Evolutionary conservation across 2,113 vertebrate species (phyloP).

Genomic region (Australoheros scitulus): DNA sequence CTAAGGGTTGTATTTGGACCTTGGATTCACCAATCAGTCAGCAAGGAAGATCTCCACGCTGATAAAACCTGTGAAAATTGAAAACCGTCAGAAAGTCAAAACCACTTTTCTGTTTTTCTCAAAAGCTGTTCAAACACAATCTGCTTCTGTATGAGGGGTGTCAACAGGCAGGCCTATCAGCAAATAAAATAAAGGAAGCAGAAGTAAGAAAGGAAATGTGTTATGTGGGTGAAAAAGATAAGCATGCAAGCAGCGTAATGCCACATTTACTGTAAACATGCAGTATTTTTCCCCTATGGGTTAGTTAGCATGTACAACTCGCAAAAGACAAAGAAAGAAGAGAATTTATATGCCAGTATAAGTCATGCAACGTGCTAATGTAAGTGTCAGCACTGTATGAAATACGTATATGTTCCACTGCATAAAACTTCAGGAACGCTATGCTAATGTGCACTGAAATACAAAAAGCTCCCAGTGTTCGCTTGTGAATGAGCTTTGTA

Average conservation of each 20-base stretch:
- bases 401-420: constrained; percentile 47
- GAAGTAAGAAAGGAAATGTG: constrained; percentile 24
- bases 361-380: constrained; percentile 46
- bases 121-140: constrained; percentile 58
- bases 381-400: constrained; percentile 47
- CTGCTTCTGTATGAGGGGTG: constrained; percentile 43
- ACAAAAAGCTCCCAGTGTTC: constrained; percentile 58
- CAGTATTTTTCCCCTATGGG: not conserved
- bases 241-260: not conserved
- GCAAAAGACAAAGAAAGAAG: constrained; percentile 16
- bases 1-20: not conserved
- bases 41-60: not conserved
- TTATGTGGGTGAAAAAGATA: constrained; percentile 26
- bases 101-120: constrained; percentile 40
- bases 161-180: constrained; percentile 41
- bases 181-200: constrained; percentile 35
- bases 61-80: constrained; percentile 10
- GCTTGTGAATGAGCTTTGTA: constrained; percentile 69
- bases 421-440: constrained; percentile 50
- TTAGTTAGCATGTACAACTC: constrained; percentile 27
- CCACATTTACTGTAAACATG: constrained; percentile 16
- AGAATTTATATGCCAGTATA: constrained; percentile 23
- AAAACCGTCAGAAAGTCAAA: constrained; percentile 31
- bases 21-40: constrained; percentile 10
- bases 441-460: constrained; percentile 63